These are phyloP conservation scores for Sepioteuthis lessoniana DNA, from an alignment of 2,888 invertebrate genomes.

Conservation along the genomic window DNA sequence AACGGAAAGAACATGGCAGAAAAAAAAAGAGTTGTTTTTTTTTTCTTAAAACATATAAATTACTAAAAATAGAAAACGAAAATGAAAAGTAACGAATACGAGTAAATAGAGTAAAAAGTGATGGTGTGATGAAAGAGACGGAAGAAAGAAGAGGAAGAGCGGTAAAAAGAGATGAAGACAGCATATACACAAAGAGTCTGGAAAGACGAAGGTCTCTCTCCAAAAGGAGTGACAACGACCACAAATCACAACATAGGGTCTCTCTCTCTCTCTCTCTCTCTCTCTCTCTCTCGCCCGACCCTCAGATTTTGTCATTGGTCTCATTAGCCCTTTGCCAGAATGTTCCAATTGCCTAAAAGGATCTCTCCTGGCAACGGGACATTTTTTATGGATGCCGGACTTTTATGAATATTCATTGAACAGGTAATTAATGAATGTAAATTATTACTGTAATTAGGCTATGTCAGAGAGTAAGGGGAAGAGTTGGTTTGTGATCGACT, in stretches of 20 bases:
- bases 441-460: neutral
- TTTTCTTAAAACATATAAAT: too few species aligned
- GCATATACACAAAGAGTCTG: too few species aligned
- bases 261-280: too few species aligned
- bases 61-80: too few species aligned
- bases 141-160: too few species aligned
- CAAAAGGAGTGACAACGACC: neutral
- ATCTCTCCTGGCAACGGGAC: neutral
- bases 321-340: conserved; percentile 7
- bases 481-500: neutral
- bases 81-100: too few species aligned
- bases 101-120: too few species aligned
- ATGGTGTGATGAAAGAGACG: too few species aligned
- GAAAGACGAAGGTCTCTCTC: neutral
- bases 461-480: neutral
- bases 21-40: too few species aligned
- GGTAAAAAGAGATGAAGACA: too few species aligned
- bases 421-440: conserved; percentile 21
- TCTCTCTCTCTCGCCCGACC: neutral
- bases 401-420: neutral
- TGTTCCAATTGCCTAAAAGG: neutral
- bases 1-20: too few species aligned
- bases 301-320: neutral
- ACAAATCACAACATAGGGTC: neutral
- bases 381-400: neutral